Base-by-base conservation (phyloP, 2,888 invertebrate species). In the Dendrolimus houi region DNA sequence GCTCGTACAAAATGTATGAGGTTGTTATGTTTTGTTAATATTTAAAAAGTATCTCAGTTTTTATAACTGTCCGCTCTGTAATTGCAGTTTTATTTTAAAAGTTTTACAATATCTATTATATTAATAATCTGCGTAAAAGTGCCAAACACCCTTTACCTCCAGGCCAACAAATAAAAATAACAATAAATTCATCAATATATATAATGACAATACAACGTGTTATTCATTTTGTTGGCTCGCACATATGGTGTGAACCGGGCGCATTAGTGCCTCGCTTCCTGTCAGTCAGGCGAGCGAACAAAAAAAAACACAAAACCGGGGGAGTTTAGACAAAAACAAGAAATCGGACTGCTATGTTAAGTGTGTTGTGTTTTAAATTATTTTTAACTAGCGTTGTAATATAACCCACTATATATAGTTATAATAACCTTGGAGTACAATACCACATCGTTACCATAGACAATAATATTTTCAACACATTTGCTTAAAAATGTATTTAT, bases 231-330 rank as follows among this genome's bases (percentile, higher is more conserved):
- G 69, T 76, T 75, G 75, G 77, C 77, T 65, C 75, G 67, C 85
- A 82, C 69, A 85, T 62, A 64, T 86, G 85, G 85, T 77, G 85
- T 78, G 81, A 83, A 81, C 77, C 73, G 72, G 66, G 66, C 77
- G 73, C 80, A 82, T 83, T 83, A 82, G 79, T 72, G 68, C 65
- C 64, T 60, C 69, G 73, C 74, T 82, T 83, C 84, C 83, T 79
- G 79, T 69, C 70, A 70, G 65, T 70, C 72, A 71, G 74, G 64
- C 64, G 61, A 63, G 66, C 60, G 65, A 60, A 59, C 57, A 65
- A 66, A 67, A 66, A 68, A 63, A 64, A 61, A 64, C n/a, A 64
- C 56, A 47, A 47, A 47, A 47, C 9, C 9, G 9, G 47, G 12
- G 47, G 47, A 12, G 12, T 9, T 47, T 47, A 47, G 47, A 47